These are phyloP conservation scores for Telmatochromis sp. DNA, from an alignment of 2,113 vertebrate species.

Conservation along the genomic window DNA sequence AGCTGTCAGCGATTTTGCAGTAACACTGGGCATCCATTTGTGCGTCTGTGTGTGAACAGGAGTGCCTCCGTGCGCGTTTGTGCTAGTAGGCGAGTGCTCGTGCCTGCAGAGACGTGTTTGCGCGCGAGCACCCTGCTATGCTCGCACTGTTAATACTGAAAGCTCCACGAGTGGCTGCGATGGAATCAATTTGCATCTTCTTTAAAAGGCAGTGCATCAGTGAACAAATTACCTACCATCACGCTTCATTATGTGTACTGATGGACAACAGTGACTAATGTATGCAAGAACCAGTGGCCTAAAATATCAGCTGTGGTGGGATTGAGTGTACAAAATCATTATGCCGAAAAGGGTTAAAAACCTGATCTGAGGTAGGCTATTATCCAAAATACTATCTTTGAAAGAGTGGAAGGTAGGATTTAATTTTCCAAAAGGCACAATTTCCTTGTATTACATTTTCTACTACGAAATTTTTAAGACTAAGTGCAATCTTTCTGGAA, in stretches of 20 bases:
- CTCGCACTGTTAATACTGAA: slow-evolving; percentile 10
- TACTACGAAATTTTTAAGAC: not conserved
- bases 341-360: not conserved
- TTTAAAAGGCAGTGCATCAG: slow-evolving; percentile 51
- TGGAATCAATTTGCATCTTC: slow-evolving; percentile 45
- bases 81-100: not conserved
- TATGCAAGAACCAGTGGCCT: not conserved
- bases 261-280: slow-evolving; percentile 40
- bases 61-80: not conserved
- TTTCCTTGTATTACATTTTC: not conserved
- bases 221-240: slow-evolving; percentile 54
- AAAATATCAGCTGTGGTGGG: not conserved
- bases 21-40: not conserved
- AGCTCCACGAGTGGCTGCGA: not conserved
- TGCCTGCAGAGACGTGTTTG: not conserved
- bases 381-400: not conserved
- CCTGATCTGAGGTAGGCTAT: not conserved
- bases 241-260: slow-evolving; percentile 56
- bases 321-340: not conserved
- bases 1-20: slow-evolving; percentile 20
- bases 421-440: not conserved
- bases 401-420: not conserved
- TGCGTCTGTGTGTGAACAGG: not conserved
- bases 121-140: not conserved
- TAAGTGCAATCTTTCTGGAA: not conserved